phyloP scores from a whole-genome alignment of 2,113 vertebrate species.

The Nothocercus nigrocapillus region DNA sequence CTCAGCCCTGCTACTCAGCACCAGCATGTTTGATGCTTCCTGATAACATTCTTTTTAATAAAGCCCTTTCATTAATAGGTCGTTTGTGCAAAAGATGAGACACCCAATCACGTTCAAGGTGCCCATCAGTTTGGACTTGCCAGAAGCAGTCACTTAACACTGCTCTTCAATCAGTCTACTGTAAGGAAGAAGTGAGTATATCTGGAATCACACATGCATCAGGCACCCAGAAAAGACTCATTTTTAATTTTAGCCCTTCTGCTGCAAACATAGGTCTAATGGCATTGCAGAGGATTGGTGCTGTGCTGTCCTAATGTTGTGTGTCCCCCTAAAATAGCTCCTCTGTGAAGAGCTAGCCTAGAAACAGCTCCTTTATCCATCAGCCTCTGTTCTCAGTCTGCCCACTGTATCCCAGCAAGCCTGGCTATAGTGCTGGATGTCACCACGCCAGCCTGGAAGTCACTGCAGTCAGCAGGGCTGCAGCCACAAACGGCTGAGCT shows the following conservation, averaged over 20 bases:
- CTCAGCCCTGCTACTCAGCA: not conserved
- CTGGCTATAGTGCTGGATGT: not conserved
- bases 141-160: constrained; percentile 86
- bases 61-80: constrained; percentile 62
- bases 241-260: not conserved
- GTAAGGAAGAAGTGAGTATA: constrained; percentile 86
- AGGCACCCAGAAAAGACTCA: not conserved
- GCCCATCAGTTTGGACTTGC: constrained; percentile 88
- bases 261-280: not conserved
- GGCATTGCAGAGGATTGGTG: not conserved
- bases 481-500: not conserved
- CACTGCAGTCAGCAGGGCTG: not conserved
- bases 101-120: constrained; percentile 66
- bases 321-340: not conserved
- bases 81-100: constrained; percentile 73
- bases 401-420: not conserved
- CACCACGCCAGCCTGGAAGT: not conserved
- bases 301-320: not conserved
- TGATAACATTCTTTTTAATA: not conserved
- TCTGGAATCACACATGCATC: not conserved
- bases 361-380: not conserved
- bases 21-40: not conserved
- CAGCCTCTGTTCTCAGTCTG: not conserved
- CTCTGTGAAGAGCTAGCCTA: not conserved
- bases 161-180: constrained; percentile 81